These are phyloP conservation scores for Umimayanthus chanpuru DNA, from an alignment of 92 coral and sea anemone genomes.

Conservation along the genomic window DNA sequence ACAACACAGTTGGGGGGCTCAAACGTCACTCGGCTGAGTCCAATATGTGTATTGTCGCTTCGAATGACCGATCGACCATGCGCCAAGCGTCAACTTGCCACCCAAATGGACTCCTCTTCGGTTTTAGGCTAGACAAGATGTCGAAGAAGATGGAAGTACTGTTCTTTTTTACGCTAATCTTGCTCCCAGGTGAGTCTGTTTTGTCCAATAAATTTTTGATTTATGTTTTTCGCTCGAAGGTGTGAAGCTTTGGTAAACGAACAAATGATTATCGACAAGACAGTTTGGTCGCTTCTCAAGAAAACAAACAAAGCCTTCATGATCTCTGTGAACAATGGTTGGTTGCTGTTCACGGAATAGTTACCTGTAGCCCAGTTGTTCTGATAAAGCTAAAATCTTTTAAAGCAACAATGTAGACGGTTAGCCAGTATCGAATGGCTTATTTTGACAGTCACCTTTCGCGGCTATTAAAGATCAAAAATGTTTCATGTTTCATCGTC, in stretches of 20 bases:
- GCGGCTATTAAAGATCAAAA: slow-evolving; percentile 38
- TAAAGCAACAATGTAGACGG: not conserved
- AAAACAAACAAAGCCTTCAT: not conserved
- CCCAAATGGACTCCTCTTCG: slow-evolving; percentile 15
- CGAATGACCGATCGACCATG: slow-evolving; percentile 15
- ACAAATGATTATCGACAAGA: not conserved
- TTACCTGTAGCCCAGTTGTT: not conserved
- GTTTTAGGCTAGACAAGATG: slow-evolving; percentile 29
- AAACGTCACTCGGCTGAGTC: slow-evolving; percentile 1
- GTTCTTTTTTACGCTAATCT: not conserved
- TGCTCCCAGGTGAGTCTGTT: slow-evolving; percentile 20
- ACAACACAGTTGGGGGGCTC: not conserved
- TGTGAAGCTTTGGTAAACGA: slow-evolving; percentile 64
- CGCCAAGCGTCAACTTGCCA: not conserved
- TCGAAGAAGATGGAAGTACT: not conserved
- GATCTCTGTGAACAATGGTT: not conserved
- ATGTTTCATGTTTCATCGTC: slow-evolving; percentile 9
- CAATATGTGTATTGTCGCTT: not conserved
- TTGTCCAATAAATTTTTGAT: slow-evolving; percentile 80
- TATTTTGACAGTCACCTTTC: slow-evolving; percentile 4
- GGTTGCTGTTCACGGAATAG: slow-evolving; percentile 7
- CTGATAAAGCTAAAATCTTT: not conserved
- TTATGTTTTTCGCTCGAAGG: slow-evolving; percentile 72
- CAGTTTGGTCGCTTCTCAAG: not conserved
- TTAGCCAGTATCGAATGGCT: slow-evolving; percentile 17